Percentiles rank a stretch among this genome's conserved stretches.
Conservation (phyloP, 2,888 invertebrate species). For the Amphipyra berbera region DNA sequence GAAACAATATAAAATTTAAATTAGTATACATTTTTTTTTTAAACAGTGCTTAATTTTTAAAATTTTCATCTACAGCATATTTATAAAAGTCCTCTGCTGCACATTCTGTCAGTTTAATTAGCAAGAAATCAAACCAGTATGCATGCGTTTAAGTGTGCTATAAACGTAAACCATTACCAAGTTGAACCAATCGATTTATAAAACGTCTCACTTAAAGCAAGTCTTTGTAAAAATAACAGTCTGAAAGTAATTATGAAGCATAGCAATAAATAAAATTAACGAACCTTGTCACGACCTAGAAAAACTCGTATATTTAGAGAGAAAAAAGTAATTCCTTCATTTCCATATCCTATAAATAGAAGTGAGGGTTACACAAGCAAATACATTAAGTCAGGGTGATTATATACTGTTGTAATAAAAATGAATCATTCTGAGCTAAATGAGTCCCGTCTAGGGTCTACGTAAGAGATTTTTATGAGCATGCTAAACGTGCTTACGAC, state of each 20-base stretch:
- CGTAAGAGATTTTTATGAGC: conserved; percentile 13
- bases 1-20: conserved; percentile 40
- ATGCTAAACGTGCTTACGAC: conserved; percentile 17
- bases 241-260: conserved; percentile 31
- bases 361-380: conserved; percentile 39
- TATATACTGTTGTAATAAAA: conserved; percentile 41
- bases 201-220: background rate
- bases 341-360: conserved; percentile 46
- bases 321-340: conserved; percentile 29
- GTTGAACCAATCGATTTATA: conserved; percentile 6
- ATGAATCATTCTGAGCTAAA: conserved; percentile 30
- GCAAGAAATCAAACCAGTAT: no score
- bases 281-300: conserved; percentile 35
- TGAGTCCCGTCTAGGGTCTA: conserved; percentile 18
- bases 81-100: no score
- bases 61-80: no score
- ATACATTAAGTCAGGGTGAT: conserved; percentile 30
- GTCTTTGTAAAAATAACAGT: conserved; percentile 7
- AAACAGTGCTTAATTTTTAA: no score
- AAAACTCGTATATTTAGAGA: conserved; percentile 14
- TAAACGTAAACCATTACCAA: no score
- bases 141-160: no score
- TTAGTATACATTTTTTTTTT: no score
- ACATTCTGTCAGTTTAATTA: no score
- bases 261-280: conserved; percentile 41